A percentile compares a stretch with the other conserved stretches of the same genome.
phyloP scores from a whole-genome alignment of 2,113 vertebrate genomes.

The Semnornis frantzii region DNA sequence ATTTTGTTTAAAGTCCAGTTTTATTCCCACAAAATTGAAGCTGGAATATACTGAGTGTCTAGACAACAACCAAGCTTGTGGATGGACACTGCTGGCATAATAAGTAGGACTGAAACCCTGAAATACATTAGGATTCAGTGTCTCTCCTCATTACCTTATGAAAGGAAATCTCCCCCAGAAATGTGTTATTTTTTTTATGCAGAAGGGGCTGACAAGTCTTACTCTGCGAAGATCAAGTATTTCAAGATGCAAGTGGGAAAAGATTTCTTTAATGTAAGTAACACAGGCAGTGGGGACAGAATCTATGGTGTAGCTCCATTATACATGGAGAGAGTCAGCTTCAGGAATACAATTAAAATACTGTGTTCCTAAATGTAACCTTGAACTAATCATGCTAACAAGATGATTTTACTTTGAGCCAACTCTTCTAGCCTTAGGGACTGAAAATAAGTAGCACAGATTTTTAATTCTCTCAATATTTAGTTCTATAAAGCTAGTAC shows the following conservation, averaged over 20 bases:
- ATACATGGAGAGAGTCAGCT: not conserved
- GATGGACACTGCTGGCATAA: not conserved
- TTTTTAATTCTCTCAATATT: not conserved
- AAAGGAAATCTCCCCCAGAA: not conserved
- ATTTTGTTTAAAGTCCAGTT: not conserved
- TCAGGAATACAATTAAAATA: not conserved
- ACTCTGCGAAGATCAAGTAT: not conserved
- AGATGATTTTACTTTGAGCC: not conserved
- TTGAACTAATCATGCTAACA: not conserved
- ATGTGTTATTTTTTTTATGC: not conserved
- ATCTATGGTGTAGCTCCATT: not conserved
- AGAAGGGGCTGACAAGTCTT: not conserved
- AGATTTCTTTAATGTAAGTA: not conserved
- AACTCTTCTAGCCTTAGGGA: not conserved
- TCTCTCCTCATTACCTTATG: accelerated
- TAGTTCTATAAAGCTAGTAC: not conserved
- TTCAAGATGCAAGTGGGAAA: not conserved
- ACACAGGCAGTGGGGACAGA: not conserved
- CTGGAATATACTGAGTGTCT: not conserved
- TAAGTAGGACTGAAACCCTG: not conserved
- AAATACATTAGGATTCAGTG: not conserved
- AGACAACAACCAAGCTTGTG: accelerated
- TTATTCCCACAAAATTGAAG: not conserved
- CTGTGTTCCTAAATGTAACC: not conserved
- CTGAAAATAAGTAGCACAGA: not conserved